Evolutionary conservation across 2,113 vertebrate species (phyloP), one percentile per base, ranked within the genome.

Genomic region (Microtus ochrogaster): DNA sequence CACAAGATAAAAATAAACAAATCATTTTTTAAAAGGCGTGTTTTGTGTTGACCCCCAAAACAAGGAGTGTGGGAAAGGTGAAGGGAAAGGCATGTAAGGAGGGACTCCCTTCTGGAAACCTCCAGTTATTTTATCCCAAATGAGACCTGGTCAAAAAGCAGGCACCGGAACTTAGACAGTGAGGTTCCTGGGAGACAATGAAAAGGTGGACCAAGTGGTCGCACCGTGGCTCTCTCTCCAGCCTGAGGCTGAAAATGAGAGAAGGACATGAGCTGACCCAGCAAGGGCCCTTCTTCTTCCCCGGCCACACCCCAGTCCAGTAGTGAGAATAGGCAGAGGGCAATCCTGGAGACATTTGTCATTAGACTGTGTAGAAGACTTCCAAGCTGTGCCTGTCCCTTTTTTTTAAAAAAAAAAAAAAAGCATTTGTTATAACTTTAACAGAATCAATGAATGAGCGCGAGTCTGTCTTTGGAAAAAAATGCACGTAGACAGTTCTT

Each of bases 401-500:
- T 89, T 91, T 83, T 22, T 72, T 91, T 92, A 79, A 44, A n/a
- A n/a, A n/a, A n/a, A n/a, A n/a, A n/a, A n/a, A n/a, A n/a, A n/a
- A 73, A 77, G 28, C 39, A 49, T 89, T 95, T 92, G 49, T 94
- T 93, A 74, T 76, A 89, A 96, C 73, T 96, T 95, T 85, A 94
- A 90, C 88, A 90, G 5, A 76, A 68, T 88, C 84, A 90, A 91
- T 49, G 76, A 92, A 24, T 55, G 92, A 77, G 61, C 36, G 44
- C 77, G 74, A 85, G 81, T 44, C 44, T 81, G 28, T 87, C 94
- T 93, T 97, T 85, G 41, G 39, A 94, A 85, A 70, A 96, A 96
- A 92, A 85, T 28, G 85, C 72, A 86, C 3, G 0, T 33, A 90
- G 41, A 41, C 85, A 77, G 92, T 90, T 76, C 44, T 81, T 89